A percentile compares a stretch with the other conserved stretches of the same genome.
Conservation (phyloP, 1,140 invertebrate species). For the Drosophila sp. region DNA sequence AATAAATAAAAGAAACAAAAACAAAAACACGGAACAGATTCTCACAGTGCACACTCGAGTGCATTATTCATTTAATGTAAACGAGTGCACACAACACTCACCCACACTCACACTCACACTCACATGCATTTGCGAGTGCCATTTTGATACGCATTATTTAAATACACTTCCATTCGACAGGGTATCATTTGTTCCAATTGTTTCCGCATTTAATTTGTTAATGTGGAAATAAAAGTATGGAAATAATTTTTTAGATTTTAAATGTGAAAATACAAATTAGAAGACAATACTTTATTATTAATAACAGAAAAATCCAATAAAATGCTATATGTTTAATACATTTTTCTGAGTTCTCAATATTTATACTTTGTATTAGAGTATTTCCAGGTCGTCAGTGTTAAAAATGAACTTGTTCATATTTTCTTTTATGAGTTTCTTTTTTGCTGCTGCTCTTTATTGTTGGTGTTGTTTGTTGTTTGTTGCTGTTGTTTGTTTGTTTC, state of each 20-base stretch:
- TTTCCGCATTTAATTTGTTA: too few relatives aligned
- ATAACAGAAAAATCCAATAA: too few relatives aligned
- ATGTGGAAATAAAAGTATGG: too few relatives aligned
- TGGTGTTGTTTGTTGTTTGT: slow-evolving; percentile 4
- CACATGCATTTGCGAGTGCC: slow-evolving; percentile 20
- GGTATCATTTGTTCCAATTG: too few relatives aligned
- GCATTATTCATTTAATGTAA: slow-evolving; percentile 81
- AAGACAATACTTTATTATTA: too few relatives aligned
- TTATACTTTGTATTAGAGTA: neutral
- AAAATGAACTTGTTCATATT: neutral
- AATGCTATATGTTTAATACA: too few relatives aligned
- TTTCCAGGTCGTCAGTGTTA: neutral
- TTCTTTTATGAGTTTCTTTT: slow-evolving; percentile 10
- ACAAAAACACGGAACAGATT: slow-evolving; percentile 25
- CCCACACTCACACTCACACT: slow-evolving; percentile 10
- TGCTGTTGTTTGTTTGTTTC: slow-evolving; percentile 8
- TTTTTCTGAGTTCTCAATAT: neutral
- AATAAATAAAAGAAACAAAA: neutral
- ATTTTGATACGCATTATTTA: slow-evolving; percentile 33
- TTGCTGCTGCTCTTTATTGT: neutral
- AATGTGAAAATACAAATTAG: too few relatives aligned
- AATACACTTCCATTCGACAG: slow-evolving; percentile 1
- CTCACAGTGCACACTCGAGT: slow-evolving; percentile 55
- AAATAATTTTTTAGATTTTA: too few relatives aligned
- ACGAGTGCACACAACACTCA: slow-evolving; percentile 44